Conservation (phyloP, 1,140 invertebrate genomes). For the Dysdera silvatica region DNA sequence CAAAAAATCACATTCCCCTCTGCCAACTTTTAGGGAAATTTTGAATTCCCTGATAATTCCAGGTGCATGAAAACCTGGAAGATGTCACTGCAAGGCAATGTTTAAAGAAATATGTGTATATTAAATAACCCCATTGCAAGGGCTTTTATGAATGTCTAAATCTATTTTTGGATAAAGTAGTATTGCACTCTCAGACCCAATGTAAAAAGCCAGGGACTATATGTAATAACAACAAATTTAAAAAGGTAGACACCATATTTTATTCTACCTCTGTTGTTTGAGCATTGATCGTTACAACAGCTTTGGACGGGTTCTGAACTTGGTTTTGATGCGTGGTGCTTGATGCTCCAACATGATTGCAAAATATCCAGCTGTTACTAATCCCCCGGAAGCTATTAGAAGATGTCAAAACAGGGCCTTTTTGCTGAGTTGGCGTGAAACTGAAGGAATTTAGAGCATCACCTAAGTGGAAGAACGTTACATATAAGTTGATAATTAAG, state of each 20-base stretch:
- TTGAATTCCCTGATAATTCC: no score
- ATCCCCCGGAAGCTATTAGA: slow-evolving; percentile 22
- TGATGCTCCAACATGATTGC: slow-evolving; percentile 36
- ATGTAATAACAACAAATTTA: no score
- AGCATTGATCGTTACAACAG: slow-evolving; percentile 43
- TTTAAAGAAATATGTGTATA: no score
- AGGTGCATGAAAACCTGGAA: no score
- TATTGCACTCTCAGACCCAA: no score
- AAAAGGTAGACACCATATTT: background rate
- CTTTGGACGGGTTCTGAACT: slow-evolving; percentile 44
- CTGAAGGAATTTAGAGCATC: slow-evolving; percentile 37
- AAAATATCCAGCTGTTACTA: slow-evolving; percentile 41
- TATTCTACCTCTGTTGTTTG: slow-evolving; percentile 41
- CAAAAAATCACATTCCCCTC: no score
- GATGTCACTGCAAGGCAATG: no score
- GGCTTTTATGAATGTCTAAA: no score
- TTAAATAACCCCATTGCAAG: no score
- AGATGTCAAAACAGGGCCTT: slow-evolving; percentile 18
- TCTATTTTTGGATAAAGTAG: no score
- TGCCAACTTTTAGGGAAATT: no score
- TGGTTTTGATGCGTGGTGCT: slow-evolving; percentile 29
- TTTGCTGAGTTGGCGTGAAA: slow-evolving; percentile 32
- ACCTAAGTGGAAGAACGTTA: slow-evolving; percentile 22
- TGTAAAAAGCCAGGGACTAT: no score
- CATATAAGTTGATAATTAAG: background rate